phyloP scores from a whole-genome alignment of 2,888 invertebrate genomes.

The Euzophera pinguis region DNA sequence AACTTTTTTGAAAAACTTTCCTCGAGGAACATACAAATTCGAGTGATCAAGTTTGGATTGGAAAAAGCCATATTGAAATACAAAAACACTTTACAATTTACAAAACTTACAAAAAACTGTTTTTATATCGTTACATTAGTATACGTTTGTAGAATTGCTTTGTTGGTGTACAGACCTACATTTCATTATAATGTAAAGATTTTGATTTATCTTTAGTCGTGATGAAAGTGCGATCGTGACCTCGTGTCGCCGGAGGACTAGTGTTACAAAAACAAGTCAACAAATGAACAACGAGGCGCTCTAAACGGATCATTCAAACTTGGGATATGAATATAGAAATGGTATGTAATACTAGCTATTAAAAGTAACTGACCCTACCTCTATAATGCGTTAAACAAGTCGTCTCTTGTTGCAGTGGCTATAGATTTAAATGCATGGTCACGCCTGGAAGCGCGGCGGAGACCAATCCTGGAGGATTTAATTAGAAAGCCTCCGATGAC shows the following conservation, averaged over 20 bases:
- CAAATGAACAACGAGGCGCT: conserved; percentile 9
- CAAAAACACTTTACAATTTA: too few species aligned
- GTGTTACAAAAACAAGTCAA: conserved; percentile 15
- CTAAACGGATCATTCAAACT: conserved; percentile 3
- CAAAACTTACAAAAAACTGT: too few species aligned
- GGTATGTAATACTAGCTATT: conserved; percentile 2
- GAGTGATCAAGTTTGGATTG: too few species aligned
- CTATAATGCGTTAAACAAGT: conserved; percentile 15
- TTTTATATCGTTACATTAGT: too few species aligned
- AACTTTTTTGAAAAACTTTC: too few species aligned
- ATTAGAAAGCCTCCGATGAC: conserved; percentile 57
- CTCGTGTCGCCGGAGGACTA: conserved; percentile 54
- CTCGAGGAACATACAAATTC: too few species aligned
- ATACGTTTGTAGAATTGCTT: too few species aligned
- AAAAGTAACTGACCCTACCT: conserved; percentile 16
- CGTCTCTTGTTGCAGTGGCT: conserved; percentile 24
- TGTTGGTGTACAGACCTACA: background rate
- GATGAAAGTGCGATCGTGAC: conserved; percentile 58
- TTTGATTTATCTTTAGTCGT: conserved; percentile 54
- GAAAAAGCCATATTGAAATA: too few species aligned
- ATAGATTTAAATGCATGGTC: conserved; percentile 43
- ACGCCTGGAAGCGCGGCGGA: conserved; percentile 36
- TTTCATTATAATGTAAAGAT: conserved; percentile 18
- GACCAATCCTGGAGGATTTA: conserved; percentile 34
- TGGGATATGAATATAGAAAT: background rate